Evolutionary conservation across 2,113 vertebrate species (phyloP), one percentile per base, ranked within the genome.

Genomic region (Ellobius talpinus): DNA sequence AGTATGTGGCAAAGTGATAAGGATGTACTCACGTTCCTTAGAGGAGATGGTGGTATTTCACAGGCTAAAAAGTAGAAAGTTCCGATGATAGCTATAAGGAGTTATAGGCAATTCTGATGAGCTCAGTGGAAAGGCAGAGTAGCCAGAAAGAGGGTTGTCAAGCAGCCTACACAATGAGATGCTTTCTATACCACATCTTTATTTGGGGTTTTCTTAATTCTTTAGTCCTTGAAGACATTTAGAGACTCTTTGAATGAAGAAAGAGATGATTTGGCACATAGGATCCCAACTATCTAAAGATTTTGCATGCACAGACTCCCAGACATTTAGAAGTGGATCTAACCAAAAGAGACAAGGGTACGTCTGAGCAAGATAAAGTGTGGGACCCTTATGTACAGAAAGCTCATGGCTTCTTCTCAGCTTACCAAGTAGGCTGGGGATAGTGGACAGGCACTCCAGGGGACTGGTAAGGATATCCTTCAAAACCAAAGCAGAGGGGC

Each of bases 131-230:
- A 5, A 42, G 65, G 24, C 8, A 14, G 13, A 4, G 21, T 4
- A 2, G 2, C 47, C 31, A n/a, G 84, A 36, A 50, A 52, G 10
- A 2, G 0, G 11, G 3, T 0, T 24, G 3, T 45, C 39, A 13
- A 36, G n/a, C 42, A 45, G 13, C 9, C 21, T 4, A 3, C 23
- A 42, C 42, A 4, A 5, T 24, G 36, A 24, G 19, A 8, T 16
- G n/a, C 6, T 24, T 68, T 61, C 4, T 21, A 0, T n/a, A n/a
- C 36, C 31, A 3, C 9, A 7, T 36, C 61, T 68, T 45, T 70
- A 11, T 50, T 33, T 39, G 55, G 1, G 9, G 12, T 85, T 82
- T 10, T 36, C 0, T 45, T 14, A 36, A 23, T 23, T 14, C 8
- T 42, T 82, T 61, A 66, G 36, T 86, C 33, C 26, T 93, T 23